Evolutionary conservation across 2,888 invertebrate species (phyloP).

Genomic region (Lepidocyrtinus sp.): DNA sequence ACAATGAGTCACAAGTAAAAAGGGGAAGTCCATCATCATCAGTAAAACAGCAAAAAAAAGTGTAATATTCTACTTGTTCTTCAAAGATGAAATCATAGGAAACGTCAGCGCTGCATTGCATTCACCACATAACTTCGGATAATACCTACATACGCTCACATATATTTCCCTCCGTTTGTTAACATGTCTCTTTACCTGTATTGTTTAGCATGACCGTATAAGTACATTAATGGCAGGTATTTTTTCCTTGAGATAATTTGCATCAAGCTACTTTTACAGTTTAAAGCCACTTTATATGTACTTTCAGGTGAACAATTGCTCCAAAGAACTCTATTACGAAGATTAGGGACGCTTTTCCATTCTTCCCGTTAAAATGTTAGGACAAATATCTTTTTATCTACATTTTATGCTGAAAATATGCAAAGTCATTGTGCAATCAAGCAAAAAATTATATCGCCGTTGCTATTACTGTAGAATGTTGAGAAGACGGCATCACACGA

Average conservation of each 20-base stretch:
- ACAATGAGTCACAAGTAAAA: slow-evolving; percentile 27
- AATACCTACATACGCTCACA: background rate
- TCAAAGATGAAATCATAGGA: slow-evolving; percentile 1
- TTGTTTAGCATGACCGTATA: background rate
- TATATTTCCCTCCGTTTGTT: background rate
- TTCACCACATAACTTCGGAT: background rate
- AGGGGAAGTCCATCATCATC: slow-evolving; percentile 27
- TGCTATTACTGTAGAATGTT: background rate
- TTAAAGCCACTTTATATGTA: too few species aligned
- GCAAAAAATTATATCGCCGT: background rate
- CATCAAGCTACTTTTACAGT: background rate
- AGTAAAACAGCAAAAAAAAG: background rate
- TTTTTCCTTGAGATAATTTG: background rate
- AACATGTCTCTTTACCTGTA: background rate
- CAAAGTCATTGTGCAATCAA: slow-evolving; percentile 9
- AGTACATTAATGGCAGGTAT: background rate
- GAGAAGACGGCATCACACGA: background rate
- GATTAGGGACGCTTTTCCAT: background rate
- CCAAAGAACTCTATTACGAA: background rate
- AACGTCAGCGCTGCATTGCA: slow-evolving; percentile 1
- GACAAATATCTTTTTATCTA: background rate
- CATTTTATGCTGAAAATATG: background rate
- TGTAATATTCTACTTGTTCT: background rate
- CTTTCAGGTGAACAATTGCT: background rate
- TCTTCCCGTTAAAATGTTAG: background rate